Conservation (phyloP, 2,888 invertebrate species). For the Neoaliturus tenellus region DNA sequence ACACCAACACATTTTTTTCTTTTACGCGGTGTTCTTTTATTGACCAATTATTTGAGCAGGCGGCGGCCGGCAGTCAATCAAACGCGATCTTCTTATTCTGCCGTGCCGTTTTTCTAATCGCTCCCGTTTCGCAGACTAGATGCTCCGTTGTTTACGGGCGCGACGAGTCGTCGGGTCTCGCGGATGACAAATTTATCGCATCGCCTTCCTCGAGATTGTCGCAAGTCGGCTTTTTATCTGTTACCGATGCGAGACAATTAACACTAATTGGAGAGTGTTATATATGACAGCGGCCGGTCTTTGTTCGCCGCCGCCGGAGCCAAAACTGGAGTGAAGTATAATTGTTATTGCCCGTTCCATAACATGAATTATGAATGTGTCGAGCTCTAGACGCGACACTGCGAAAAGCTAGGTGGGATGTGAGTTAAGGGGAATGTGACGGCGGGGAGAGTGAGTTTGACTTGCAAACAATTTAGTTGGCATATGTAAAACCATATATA, state of each 20-base stretch:
- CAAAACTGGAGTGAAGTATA: conserved; percentile 27
- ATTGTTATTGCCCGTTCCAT: conserved; percentile 21
- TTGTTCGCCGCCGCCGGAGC: neutral
- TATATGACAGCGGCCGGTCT: conserved; percentile 28
- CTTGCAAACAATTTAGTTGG: too few relatives aligned
- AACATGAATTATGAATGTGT: conserved; percentile 38
- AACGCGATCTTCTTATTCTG: conserved; percentile 35
- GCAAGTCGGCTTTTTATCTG: neutral
- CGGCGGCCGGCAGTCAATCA: conserved; percentile 50
- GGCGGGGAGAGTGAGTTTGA: too few relatives aligned
- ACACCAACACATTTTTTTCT: conserved; percentile 50
- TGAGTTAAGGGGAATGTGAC: too few relatives aligned
- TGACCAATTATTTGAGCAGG: conserved; percentile 54
- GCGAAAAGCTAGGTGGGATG: neutral
- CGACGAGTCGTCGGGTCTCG: neutral
- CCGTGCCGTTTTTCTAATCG: conserved; percentile 42
- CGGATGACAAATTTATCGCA: conserved; percentile 48
- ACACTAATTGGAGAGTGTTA: conserved; percentile 17
- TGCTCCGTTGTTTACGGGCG: conserved; percentile 19
- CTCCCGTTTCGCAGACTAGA: conserved; percentile 18
- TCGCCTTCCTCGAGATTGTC: neutral
- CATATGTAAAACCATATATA: too few relatives aligned
- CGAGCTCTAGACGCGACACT: neutral
- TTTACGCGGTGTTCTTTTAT: conserved; percentile 53
- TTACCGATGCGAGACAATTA: conserved; percentile 22